A percentile compares a stretch with the other conserved stretches of the same genome.
These are phyloP conservation scores for Falcunculus frontatus DNA, from an alignment of 2,113 vertebrate species.

Conservation along the genomic window DNA sequence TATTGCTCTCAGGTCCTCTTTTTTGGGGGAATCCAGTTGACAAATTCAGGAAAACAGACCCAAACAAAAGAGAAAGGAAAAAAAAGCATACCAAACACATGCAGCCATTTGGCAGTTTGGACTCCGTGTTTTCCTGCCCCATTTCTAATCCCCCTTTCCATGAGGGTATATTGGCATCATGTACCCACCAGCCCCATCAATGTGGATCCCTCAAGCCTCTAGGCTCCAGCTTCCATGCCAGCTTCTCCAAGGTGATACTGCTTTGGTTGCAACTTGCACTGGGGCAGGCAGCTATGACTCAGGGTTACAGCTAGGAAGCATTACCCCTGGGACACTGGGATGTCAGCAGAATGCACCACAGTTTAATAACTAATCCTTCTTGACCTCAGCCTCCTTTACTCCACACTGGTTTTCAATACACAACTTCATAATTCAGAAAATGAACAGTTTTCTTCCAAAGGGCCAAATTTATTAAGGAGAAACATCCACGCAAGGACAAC, in stretches of 20 bases:
- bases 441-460: background rate
- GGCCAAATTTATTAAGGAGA: background rate
- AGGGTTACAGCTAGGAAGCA: background rate
- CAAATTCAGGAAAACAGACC: background rate
- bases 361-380: background rate
- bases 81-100: background rate
- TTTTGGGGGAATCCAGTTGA: background rate
- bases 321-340: background rate
- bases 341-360: background rate
- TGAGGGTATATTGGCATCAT: background rate
- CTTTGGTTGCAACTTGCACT: background rate
- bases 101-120: background rate
- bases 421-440: background rate
- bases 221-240: background rate
- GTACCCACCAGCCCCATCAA: accelerated
- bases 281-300: background rate
- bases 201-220: background rate
- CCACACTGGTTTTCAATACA: background rate
- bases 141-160: background rate
- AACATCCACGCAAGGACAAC: background rate
- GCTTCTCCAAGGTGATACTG: background rate
- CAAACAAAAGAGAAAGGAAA: background rate
- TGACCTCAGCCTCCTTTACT: background rate
- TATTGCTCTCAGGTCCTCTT: background rate
- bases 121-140: background rate